phyloP scores from a whole-genome alignment of 2,797 vertebrate genomes.

The Rhabdophis nuchalis region DNA sequence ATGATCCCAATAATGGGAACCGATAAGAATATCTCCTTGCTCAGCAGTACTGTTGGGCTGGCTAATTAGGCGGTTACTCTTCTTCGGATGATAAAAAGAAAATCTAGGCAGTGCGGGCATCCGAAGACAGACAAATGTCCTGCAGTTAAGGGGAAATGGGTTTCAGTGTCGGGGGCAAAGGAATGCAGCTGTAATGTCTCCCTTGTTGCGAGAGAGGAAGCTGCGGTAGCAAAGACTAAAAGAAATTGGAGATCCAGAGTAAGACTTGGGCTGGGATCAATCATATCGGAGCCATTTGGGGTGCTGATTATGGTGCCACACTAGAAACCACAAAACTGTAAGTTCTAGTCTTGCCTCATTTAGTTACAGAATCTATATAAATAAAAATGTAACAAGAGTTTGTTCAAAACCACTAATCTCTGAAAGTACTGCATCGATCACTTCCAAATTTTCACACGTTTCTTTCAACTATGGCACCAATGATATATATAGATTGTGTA shows the following conservation, averaged over 20 bases:
- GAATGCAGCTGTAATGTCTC: constrained; percentile 16
- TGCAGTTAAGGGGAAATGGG: constrained; percentile 50
- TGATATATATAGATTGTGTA: no score
- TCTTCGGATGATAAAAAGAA: constrained; percentile 54
- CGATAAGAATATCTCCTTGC: constrained; percentile 63
- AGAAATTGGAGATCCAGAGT: neutral
- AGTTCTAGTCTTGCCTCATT: neutral
- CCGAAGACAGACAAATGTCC: constrained; percentile 45
- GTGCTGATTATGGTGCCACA: neutral
- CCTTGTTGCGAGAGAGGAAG: neutral
- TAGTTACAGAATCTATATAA: neutral
- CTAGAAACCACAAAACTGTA: neutral
- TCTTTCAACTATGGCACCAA: no score
- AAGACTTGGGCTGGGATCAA: neutral
- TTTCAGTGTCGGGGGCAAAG: constrained; percentile 38
- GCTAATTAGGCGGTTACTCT: constrained; percentile 62
- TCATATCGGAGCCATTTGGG: neutral
- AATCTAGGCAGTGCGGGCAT: constrained; percentile 46
- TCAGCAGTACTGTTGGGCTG: constrained; percentile 55
- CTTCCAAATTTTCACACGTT: no score
- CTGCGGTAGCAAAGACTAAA: neutral
- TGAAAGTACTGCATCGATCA: no score
- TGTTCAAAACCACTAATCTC: no score
- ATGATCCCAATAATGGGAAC: constrained; percentile 56
- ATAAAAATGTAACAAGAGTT: no score